Evolutionary conservation across 2,888 invertebrate genomes (phyloP).

Genomic region (Ramazzottius varieornatus): DNA sequence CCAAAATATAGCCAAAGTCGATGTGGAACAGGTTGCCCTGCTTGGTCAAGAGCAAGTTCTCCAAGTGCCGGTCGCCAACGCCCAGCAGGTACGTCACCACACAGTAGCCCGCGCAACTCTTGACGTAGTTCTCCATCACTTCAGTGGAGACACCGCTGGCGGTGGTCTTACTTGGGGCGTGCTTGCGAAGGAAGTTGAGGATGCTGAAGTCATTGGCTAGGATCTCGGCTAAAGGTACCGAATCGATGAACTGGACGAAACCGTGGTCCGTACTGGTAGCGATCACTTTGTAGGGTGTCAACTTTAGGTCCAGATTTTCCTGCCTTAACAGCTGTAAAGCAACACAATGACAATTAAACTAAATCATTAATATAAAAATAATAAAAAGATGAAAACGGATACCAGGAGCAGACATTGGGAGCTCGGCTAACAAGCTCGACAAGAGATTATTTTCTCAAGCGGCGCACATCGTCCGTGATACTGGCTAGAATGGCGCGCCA

Average conservation of each 20-base stretch:
- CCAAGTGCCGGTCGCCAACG: slow-evolving; percentile 86
- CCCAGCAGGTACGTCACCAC: slow-evolving; percentile 91
- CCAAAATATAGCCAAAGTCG: slow-evolving; percentile 90
- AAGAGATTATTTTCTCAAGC: no score
- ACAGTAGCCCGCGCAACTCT: slow-evolving; percentile 84
- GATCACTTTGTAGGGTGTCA: slow-evolving; percentile 79
- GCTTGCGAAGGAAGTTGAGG: slow-evolving; percentile 66
- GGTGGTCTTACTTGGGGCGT: slow-evolving; percentile 59
- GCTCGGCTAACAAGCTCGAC: no score
- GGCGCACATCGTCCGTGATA: no score
- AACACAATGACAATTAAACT: no score
- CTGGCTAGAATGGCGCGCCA: no score
- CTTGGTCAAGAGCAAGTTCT: slow-evolving; percentile 72
- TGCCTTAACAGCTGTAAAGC: slow-evolving; percentile 44
- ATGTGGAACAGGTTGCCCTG: slow-evolving; percentile 61
- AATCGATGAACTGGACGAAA: slow-evolving; percentile 81
- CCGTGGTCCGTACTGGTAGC: slow-evolving; percentile 83
- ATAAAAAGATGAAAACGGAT: no score
- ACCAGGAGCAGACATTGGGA: no score
- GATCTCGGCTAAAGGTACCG: slow-evolving; percentile 70
- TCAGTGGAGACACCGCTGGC: slow-evolving; percentile 72
- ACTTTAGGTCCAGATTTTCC: slow-evolving; percentile 80
- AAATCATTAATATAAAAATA: no score
- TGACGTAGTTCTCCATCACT: slow-evolving; percentile 87
- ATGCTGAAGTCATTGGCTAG: slow-evolving; percentile 60